These are phyloP conservation scores for Trypoxylon attenuatum DNA, from an alignment of 2,888 invertebrate genomes.

Conservation along the genomic window DNA sequence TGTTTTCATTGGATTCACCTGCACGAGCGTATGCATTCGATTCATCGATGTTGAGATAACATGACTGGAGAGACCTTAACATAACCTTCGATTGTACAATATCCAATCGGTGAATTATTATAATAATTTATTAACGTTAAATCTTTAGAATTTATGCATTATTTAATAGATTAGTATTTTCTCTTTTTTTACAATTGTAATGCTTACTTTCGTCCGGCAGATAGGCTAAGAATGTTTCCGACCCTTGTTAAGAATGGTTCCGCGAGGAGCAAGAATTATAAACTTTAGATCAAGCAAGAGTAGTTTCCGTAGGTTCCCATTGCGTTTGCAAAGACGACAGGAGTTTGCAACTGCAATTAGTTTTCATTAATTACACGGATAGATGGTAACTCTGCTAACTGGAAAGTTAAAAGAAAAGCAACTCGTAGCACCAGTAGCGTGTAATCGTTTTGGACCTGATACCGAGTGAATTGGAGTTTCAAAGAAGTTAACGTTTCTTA, in stretches of 20 bases:
- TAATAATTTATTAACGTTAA: too few relatives aligned
- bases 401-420: background rate
- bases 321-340: conserved; percentile 20
- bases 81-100: conserved; percentile 44
- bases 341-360: conserved; percentile 12
- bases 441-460: too few relatives aligned
- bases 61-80: conserved; percentile 28
- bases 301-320: background rate
- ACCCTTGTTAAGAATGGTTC: too few relatives aligned
- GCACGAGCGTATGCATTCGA: too few relatives aligned
- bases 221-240: too few relatives aligned
- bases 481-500: background rate
- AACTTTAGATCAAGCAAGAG: background rate
- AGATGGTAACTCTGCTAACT: conserved; percentile 7
- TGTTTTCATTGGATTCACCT: conserved; percentile 47
- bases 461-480: too few relatives aligned
- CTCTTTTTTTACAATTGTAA: too few relatives aligned
- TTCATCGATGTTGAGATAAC: background rate
- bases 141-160: too few relatives aligned
- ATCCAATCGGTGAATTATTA: too few relatives aligned
- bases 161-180: too few relatives aligned
- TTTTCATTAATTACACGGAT: conserved; percentile 14
- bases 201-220: too few relatives aligned
- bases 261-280: too few relatives aligned
- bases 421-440: background rate